These are phyloP conservation scores for Atlantisia rogersi DNA, from an alignment of 2,113 vertebrate genomes.

Conservation along the genomic window DNA sequence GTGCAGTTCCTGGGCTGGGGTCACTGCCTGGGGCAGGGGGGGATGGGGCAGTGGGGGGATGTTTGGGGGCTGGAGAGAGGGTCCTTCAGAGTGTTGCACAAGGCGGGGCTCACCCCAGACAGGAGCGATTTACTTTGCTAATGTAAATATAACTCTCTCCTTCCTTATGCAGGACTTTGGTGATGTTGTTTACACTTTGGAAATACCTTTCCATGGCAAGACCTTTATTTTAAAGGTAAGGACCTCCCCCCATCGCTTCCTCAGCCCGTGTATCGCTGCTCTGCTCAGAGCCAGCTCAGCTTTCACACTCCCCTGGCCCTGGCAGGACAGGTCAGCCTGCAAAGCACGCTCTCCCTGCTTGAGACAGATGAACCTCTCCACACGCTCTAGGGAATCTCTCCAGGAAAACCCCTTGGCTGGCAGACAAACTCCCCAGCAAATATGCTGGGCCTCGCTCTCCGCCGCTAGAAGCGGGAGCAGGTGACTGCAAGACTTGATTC, in stretches of 20 bases:
- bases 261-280: not conserved
- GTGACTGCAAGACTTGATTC: slow-evolving; percentile 42
- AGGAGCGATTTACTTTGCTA: not conserved
- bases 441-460: not conserved
- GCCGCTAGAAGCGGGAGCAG: slow-evolving; percentile 29
- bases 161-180: slow-evolving; percentile 83
- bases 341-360: not conserved
- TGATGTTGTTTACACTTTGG: slow-evolving; percentile 91
- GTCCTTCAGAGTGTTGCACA: fast-evolving
- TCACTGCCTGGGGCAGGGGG: not conserved
- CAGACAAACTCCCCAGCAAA: slow-evolving; percentile 36
- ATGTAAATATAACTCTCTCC: not conserved
- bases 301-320: not conserved
- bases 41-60: not conserved
- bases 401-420: slow-evolving; percentile 58
- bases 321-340: not conserved
- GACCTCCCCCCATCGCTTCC: not conserved
- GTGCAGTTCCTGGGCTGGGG: not conserved
- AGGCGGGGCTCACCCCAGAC: not conserved
- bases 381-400: slow-evolving; percentile 27
- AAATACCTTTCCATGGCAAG: slow-evolving; percentile 93
- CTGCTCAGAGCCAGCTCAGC: not conserved
- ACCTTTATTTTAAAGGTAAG: slow-evolving; percentile 96
- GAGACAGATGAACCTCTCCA: not conserved
- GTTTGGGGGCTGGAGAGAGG: not conserved